Percentiles rank a stretch among this genome's conserved stretches.
Conservation (phyloP, 2,888 invertebrate species). For the Priocnemis perturbator region DNA sequence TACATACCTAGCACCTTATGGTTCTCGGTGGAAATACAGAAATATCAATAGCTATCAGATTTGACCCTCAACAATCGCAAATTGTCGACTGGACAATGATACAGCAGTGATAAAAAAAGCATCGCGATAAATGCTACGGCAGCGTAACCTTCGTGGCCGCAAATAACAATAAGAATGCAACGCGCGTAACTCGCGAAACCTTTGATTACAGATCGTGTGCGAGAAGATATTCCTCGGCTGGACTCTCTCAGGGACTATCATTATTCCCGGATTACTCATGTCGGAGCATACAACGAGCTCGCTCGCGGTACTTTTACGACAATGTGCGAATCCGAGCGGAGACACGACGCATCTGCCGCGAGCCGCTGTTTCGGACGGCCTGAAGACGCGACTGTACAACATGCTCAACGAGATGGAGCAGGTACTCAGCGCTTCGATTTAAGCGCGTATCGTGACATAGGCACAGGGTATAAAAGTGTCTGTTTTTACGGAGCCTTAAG, state of each 20-base stretch:
- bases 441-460: background rate
- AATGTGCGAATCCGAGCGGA: conserved; percentile 78
- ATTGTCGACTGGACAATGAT: too few relatives aligned
- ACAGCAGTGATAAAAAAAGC: too few relatives aligned
- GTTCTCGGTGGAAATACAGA: background rate
- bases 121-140: background rate
- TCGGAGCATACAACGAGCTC: conserved; percentile 79
- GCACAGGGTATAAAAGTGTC: too few relatives aligned
- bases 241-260: conserved; percentile 79
- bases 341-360: conserved; percentile 75
- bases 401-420: conserved; percentile 76
- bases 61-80: too few relatives aligned
- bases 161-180: too few relatives aligned
- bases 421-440: conserved; percentile 59
- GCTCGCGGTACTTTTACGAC: conserved; percentile 78
- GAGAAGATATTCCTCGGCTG: conserved; percentile 82
- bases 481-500: too few relatives aligned
- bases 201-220: conserved; percentile 78
- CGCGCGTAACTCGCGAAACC: too few relatives aligned
- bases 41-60: background rate
- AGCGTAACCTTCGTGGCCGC: too few relatives aligned
- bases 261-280: conserved; percentile 80
- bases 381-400: conserved; percentile 77
- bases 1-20: background rate
- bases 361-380: conserved; percentile 75